phyloP scores from a whole-genome alignment of 2,797 vertebrate species.

The Melopsittacus undulatus region DNA sequence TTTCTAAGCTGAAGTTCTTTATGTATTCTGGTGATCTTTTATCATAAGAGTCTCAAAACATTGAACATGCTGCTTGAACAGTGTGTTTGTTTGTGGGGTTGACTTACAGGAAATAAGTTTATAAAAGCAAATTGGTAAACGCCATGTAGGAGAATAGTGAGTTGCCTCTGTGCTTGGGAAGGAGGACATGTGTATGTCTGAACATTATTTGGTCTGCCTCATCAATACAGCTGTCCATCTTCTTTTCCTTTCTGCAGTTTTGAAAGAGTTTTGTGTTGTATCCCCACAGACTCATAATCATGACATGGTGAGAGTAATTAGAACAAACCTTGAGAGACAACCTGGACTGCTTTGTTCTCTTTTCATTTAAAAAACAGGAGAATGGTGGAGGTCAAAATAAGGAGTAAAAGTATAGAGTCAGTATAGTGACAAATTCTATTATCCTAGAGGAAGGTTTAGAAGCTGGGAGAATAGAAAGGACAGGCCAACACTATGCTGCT shows the following conservation, averaged over 20 bases:
- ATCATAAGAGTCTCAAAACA: slow-evolving; percentile 16
- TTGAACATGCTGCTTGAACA: slow-evolving; percentile 8
- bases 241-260: slow-evolving; percentile 1
- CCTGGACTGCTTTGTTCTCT: not conserved
- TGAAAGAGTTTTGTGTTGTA: slow-evolving; percentile 52
- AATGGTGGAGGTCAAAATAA: not conserved
- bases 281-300: not conserved
- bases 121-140: not conserved
- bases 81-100: not conserved
- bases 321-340: not conserved
- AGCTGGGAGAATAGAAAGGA: not conserved
- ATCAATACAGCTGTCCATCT: slow-evolving; percentile 39
- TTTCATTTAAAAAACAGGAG: not conserved
- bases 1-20: slow-evolving; percentile 46
- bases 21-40: slow-evolving; percentile 36
- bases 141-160: not conserved
- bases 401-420: not conserved
- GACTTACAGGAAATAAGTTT: slow-evolving; percentile 38
- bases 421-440: not conserved
- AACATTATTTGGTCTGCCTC: slow-evolving; percentile 9
- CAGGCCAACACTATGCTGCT: not conserved
- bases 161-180: slow-evolving; percentile 51
- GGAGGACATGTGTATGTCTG: not conserved
- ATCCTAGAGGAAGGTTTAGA: not conserved
- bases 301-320: not conserved